Percentiles rank a stretch among this genome's conserved stretches.
phyloP scores from a whole-genome alignment of 2,888 invertebrate species.

The Hypomecis punctinalis region DNA sequence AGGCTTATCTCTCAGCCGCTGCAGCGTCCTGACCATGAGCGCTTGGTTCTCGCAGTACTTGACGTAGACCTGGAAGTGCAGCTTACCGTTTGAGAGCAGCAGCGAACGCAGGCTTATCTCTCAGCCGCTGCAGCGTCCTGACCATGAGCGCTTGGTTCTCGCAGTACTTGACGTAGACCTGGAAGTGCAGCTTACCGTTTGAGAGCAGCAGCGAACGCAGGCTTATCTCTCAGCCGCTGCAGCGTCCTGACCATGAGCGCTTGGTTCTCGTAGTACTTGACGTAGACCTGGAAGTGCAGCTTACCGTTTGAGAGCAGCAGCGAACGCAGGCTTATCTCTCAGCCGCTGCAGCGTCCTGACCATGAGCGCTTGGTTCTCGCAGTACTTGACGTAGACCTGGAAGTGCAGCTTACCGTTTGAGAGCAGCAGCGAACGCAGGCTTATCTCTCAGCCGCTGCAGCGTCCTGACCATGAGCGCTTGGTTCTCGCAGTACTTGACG shows the following conservation, averaged over 20 bases:
- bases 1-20: too few species aligned
- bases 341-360: constrained; percentile 90
- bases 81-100: constrained; percentile 76
- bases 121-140: constrained; percentile 87
- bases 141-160: constrained; percentile 96
- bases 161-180: constrained; percentile 96
- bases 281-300: constrained; percentile 37
- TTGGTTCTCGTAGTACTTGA: too few species aligned
- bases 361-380: constrained; percentile 96
- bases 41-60: too few species aligned
- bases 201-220: too few species aligned
- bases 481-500: constrained; percentile 33
- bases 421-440: too few species aligned
- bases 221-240: too few species aligned
- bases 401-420: constrained; percentile 93
- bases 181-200: constrained; percentile 92
- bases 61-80: constrained; percentile 35
- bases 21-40: too few species aligned
- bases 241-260: too few species aligned
- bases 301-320: constrained; percentile 76
- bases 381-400: constrained; percentile 95
- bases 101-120: constrained; percentile 63
- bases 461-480: too few species aligned
- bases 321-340: constrained; percentile 63
- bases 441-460: too few species aligned